Percentiles rank a stretch among this genome's conserved stretches.
phyloP scores from a whole-genome alignment of 2,797 vertebrate genomes.

The Chiroxiphia lanceolata region DNA sequence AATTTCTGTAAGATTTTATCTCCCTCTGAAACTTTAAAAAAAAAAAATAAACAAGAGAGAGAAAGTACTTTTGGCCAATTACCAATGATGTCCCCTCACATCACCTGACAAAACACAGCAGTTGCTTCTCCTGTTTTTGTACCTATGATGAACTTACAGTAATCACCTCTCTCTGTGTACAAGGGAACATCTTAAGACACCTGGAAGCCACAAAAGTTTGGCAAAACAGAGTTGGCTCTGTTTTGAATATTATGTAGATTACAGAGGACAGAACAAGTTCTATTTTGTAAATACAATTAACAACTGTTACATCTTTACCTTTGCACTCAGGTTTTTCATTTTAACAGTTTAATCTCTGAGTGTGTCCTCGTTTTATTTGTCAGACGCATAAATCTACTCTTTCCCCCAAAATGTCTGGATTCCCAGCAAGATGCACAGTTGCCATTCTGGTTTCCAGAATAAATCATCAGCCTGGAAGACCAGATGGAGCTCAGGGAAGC shows the following conservation, averaged over 20 bases:
- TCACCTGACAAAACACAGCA: neutral
- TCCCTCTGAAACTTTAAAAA: neutral
- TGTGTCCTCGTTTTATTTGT: neutral
- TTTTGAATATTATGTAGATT: conserved; percentile 67
- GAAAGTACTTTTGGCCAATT: neutral
- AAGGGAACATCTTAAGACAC: conserved; percentile 17
- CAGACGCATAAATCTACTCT: neutral
- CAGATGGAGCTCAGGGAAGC: neutral
- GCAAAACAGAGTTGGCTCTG: conserved; percentile 53
- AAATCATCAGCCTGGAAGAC: neutral
- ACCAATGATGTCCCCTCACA: neutral
- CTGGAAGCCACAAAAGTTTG: conserved; percentile 60
- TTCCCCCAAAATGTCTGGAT: neutral
- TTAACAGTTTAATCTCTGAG: conserved; percentile 27
- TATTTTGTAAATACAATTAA: conserved; percentile 67
- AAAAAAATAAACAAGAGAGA: neutral
- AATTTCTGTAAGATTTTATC: neutral
- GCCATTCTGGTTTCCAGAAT: neutral
- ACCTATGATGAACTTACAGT: neutral
- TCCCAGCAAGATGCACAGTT: neutral
- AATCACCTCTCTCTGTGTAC: neutral
- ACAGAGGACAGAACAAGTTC: conserved; percentile 62
- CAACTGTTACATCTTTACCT: conserved; percentile 49
- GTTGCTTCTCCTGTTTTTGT: neutral
- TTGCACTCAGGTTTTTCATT: conserved; percentile 30